Percentiles rank a stretch among this genome's conserved stretches.
These are phyloP conservation scores for Tinamus major DNA, from an alignment of 2,797 vertebrate species.

Conservation along the genomic window DNA sequence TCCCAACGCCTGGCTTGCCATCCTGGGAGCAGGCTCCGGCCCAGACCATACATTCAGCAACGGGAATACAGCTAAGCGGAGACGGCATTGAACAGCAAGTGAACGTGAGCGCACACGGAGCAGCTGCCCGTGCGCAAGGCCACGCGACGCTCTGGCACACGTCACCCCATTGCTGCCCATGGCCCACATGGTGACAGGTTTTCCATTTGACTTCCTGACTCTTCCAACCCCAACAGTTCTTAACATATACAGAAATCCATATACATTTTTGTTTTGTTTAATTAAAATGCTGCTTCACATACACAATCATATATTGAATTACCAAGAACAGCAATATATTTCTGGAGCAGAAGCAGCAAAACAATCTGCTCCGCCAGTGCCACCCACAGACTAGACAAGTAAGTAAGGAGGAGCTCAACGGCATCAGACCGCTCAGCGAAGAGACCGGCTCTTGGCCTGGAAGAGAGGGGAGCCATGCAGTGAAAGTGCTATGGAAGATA, in stretches of 20 bases:
- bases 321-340: slow-evolving; percentile 49
- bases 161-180: not conserved
- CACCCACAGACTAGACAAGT: slow-evolving; percentile 50
- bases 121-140: too few species aligned
- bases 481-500: not conserved
- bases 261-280: not conserved
- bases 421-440: slow-evolving; percentile 11
- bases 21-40: not conserved
- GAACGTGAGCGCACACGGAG: too few species aligned
- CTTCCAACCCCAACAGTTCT: not conserved
- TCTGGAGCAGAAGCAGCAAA: slow-evolving; percentile 32
- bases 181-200: not conserved
- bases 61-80: not conserved
- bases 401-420: slow-evolving; percentile 24
- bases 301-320: slow-evolving; percentile 58
- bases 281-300: slow-evolving; percentile 64
- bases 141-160: too few species aligned
- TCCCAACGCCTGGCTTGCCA: too few species aligned
- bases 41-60: slow-evolving; percentile 14
- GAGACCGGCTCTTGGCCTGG: slow-evolving; percentile 1
- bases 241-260: slow-evolving; percentile 51
- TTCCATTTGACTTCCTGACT: not conserved
- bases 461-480: slow-evolving; percentile 37
- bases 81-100: too few species aligned
- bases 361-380: slow-evolving; percentile 45